A percentile compares a stretch with the other conserved stretches of the same genome.
Conservation (phyloP, 1,140 invertebrate genomes). For the Hestina assimilis region DNA sequence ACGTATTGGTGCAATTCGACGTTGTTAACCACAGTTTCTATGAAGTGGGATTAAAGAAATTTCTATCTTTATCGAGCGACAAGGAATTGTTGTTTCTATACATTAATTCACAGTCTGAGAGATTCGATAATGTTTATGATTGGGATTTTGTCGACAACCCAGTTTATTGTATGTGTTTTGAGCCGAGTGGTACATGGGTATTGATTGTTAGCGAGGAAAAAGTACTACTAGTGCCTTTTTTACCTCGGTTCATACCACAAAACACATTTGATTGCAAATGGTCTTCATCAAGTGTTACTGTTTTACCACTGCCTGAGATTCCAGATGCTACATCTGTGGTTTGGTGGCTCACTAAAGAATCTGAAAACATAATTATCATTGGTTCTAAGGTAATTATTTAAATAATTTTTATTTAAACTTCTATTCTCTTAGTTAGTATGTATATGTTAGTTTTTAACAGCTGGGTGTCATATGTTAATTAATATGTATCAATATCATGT, state of each 20-base stretch:
- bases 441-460: no score
- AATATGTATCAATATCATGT: no score
- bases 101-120: conserved; percentile 54
- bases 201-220: conserved; percentile 66
- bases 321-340: conserved; percentile 57
- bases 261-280: conserved; percentile 67
- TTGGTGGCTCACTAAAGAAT: conserved; percentile 71
- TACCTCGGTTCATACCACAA: conserved; percentile 62
- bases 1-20: conserved; percentile 62
- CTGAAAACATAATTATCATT: conserved; percentile 67
- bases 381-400: conserved; percentile 53
- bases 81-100: conserved; percentile 67
- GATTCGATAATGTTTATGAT: conserved; percentile 61
- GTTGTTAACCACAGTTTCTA: conserved; percentile 62
- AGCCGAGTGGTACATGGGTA: conserved; percentile 71
- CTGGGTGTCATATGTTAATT: no score
- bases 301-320: conserved; percentile 53
- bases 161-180: conserved; percentile 69
- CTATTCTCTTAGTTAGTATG: no score
- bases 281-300: conserved; percentile 66
- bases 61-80: conserved; percentile 59
- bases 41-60: conserved; percentile 68
- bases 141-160: conserved; percentile 72
- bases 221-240: conserved; percentile 61
- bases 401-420: neutral